Base-by-base conservation (phyloP, 2,113 vertebrate genomes). In the Speoplatyrhinus poulsoni region DNA sequence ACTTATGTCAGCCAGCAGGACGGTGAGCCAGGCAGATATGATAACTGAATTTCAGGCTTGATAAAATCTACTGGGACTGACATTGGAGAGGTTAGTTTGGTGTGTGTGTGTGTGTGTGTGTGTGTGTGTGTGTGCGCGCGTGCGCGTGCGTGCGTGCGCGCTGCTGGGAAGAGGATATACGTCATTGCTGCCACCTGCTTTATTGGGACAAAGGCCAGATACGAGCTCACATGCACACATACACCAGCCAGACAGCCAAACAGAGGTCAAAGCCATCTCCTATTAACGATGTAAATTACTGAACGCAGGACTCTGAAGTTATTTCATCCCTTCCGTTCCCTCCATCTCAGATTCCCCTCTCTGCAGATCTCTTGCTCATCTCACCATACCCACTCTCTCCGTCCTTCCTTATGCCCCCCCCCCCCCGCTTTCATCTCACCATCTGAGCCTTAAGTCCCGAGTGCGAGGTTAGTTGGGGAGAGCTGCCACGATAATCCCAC, bases 161-260 rank as follows among this genome's bases (percentile, higher is more conserved):
- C 56, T 88, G 84, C 77, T 79, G 77, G 77, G 84, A 87, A 86
- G 72, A 56, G 62, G 78, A 77, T 46, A 26, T 69, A 83, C 84
- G 84, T 89, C 85, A 89, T 69, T 72, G 76, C 70, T 79, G 78
- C 87, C 87, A 89, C 87, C 85, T 88, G 86, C 82, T 90, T 65
- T 49, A 53, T 50, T 52, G 72, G 80, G 80, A 82, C 73, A 75
- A 78, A 84, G 81, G 82, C 81, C 85, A 87, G 69, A 69, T 70
- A 69, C 72, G 65, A n/a, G 10, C 55, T 16, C 36, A 66, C 62
- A 67, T 69, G 62, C 32, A 46, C 66, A 54, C 72, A 75, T 48
- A 67, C 80, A 78, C 77, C 82, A 70, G 70, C 79, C 33, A 84
- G 72, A 84, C 81, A 77, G 72, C 64, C 79, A 73, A 69, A 62